Conservation (phyloP, 2,113 vertebrate genomes). For the Atrichornis clamosus region DNA sequence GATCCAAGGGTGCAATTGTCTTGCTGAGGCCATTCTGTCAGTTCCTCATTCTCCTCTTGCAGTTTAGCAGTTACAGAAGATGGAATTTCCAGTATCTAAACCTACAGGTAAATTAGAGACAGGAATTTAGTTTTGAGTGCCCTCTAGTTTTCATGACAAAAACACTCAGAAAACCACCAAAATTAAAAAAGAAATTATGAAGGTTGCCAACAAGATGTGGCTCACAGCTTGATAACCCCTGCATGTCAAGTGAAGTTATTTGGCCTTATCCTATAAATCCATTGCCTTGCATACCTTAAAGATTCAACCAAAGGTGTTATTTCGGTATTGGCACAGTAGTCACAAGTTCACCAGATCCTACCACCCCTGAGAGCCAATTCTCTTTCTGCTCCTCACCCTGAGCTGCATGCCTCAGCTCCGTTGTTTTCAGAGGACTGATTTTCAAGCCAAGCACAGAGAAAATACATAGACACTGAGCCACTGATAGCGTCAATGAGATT, state of each 20-base stretch:
- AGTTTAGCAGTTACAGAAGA: background rate
- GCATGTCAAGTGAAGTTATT: background rate
- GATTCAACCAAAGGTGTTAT: background rate
- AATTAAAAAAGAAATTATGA: background rate
- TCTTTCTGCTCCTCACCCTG: background rate
- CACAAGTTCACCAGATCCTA: background rate
- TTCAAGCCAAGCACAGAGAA: background rate
- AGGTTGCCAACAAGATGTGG: background rate
- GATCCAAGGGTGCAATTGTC: background rate
- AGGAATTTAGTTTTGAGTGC: background rate
- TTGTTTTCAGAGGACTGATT: slow-evolving; percentile 9
- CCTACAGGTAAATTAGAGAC: background rate
- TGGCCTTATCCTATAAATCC: background rate
- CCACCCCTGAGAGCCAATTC: background rate
- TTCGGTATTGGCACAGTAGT: background rate
- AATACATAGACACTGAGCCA: background rate
- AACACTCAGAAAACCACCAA: background rate
- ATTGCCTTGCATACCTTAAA: background rate
- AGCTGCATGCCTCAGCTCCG: background rate
- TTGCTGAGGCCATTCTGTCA: background rate
- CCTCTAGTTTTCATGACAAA: background rate
- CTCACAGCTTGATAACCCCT: background rate
- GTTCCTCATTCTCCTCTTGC: background rate
- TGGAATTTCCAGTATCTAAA: background rate
- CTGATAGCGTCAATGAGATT: background rate